A percentile compares a stretch with the other conserved stretches of the same genome.
Conservation (phyloP, 2,113 vertebrate species). For the Antechinus stuartii region DNA sequence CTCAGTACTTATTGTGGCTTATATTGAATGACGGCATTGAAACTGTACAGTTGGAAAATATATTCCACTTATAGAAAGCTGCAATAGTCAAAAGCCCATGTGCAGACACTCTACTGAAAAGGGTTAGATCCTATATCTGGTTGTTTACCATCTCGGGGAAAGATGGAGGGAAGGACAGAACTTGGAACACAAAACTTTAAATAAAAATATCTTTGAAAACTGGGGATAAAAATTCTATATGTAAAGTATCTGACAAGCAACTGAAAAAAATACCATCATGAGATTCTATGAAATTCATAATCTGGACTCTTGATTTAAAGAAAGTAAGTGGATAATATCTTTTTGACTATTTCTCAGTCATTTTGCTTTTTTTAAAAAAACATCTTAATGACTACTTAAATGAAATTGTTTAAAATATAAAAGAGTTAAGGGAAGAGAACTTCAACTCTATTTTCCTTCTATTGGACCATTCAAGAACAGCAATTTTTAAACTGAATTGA, state of each 20-base stretch:
- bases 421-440: not conserved
- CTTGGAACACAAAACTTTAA: no score
- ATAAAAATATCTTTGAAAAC: no score
- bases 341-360: not conserved
- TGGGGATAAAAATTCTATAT: not conserved
- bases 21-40: no score
- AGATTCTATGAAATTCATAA: not conserved
- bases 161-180: no score
- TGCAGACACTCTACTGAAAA: not conserved
- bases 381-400: not conserved
- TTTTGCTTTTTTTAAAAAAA: not conserved
- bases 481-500: constrained; percentile 51
- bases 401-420: not conserved
- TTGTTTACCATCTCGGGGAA: no score
- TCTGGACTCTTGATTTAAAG: not conserved
- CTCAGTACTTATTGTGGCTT: not conserved
- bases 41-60: not conserved
- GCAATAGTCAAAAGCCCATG: not conserved
- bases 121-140: no score
- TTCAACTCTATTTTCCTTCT: constrained; percentile 4
- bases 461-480: constrained; percentile 45
- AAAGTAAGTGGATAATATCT: not conserved
- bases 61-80: not conserved
- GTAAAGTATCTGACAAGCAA: not conserved
- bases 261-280: not conserved